These are phyloP conservation scores for Diarsia brunnea DNA, from an alignment of 2,888 invertebrate species.

Conservation along the genomic window DNA sequence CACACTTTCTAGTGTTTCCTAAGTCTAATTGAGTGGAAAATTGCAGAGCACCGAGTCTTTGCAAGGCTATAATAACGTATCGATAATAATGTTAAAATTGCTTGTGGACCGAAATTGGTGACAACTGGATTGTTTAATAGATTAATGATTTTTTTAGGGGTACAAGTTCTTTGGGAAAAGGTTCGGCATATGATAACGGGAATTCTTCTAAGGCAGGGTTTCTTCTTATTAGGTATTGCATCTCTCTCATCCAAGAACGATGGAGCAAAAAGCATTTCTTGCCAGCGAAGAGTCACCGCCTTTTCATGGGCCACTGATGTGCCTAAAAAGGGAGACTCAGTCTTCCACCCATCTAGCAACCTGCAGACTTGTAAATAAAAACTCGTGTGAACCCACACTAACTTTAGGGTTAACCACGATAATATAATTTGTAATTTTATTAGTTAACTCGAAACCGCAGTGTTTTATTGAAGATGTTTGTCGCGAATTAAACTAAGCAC, in stretches of 20 bases:
- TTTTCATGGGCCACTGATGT: background rate
- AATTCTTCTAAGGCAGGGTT: no score
- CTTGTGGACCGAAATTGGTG: background rate
- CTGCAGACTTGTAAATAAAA: background rate
- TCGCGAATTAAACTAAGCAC: conserved; percentile 31
- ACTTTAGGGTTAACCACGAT: conserved; percentile 30
- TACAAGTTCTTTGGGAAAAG: no score
- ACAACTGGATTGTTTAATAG: background rate
- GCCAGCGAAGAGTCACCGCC: background rate
- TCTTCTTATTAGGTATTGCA: no score
- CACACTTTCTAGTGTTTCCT: conserved; percentile 59
- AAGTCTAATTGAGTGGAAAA: conserved; percentile 45
- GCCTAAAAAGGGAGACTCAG: no score
- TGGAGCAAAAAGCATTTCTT: background rate
- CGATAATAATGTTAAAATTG: conserved; percentile 7
- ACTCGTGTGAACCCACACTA: conserved; percentile 25
- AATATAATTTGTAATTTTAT: conserved; percentile 60
- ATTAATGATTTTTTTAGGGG: background rate
- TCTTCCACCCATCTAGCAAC: background rate
- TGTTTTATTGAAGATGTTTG: conserved; percentile 42
- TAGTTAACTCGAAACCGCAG: conserved; percentile 52
- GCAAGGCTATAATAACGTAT: conserved; percentile 19
- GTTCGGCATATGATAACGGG: no score
- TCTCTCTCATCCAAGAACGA: background rate
- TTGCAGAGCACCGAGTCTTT: conserved; percentile 33